Base-by-base conservation (phyloP, 2,113 vertebrate species). In the Verasper variegatus region DNA sequence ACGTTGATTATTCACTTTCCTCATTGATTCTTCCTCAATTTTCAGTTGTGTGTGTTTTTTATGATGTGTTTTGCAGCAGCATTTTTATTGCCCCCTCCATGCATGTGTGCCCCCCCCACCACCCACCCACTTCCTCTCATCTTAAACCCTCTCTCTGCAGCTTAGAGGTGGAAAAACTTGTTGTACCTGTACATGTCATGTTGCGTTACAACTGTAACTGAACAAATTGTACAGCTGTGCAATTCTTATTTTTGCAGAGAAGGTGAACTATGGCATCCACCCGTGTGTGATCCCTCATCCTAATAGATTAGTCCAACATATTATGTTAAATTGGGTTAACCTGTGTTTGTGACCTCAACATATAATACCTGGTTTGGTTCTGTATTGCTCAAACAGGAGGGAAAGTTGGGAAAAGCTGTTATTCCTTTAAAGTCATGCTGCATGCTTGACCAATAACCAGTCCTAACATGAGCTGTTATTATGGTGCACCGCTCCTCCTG, bases 381-480 rank as follows among this genome's bases (percentile, higher is more conserved):
- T 31, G 10, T 12, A 17, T 3, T 45, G 37, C 1, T 27, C 54
- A 26, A 62, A 52, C 7, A 21, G 27, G 17, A 68, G 45, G 5
- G 26, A 17, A 24, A 49, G 1, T 10, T 12, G 17, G 5, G 26
- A 35, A 54, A 14, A 31, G 2, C 5, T 24, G 31, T 26, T 55
- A 24, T 57, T 23, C 23, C 9, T 23, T 12, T 24, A 23, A 64
- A 63, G 20, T 21, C 12, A 23, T 20, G 2, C 55, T 1, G 73
- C 60, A 68, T 77, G 60, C 37, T 60, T 74, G 61, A 81, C 4
- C 17, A 0, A 78, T 83, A 35, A 63, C 26, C 35, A 75, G 52
- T 71, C 20, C 55, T 63, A 83, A 81, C 78, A 59, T 14, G 62
- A 65, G 15, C 49, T 18, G 3, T 9, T 47, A 51, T 35, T 70